Evolutionary conservation across 1,140 invertebrate species (phyloP), one percentile per base, ranked within the genome.

Genomic region (Proctacanthus coquilletti): DNA sequence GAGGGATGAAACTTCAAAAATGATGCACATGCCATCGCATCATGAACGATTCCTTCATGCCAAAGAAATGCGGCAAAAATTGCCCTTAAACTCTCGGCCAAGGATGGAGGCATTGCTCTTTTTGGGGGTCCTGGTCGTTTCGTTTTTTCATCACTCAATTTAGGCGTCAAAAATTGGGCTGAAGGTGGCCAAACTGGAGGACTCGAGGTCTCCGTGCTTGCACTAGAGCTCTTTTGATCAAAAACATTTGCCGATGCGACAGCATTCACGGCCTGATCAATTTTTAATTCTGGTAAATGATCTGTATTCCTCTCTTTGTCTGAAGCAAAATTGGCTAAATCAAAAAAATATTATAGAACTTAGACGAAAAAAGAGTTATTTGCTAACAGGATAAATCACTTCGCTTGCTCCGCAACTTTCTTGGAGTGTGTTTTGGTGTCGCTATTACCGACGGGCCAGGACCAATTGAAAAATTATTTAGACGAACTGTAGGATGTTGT

Each of bases 21-120:
- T 4, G 91, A 88, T 1, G 92, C 88, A 54, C 88, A 93, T 0
- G 92, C 89, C 80, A 97, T 96, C 4, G 91, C 91, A 60, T 98
- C 93, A 56, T 95, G 88, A 0, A 95, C 87, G 29, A 97, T 82
- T 2, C 72, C 91, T 68, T 96, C 91, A 60, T 98, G 93, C 92
- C 92, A 97, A 2, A 97, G 61, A 50, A 96, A 81, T 1, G 93
- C 89, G 1, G 92, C 91, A 63, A 97, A 98, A 0, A 95, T 83
- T 0, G 89, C 84, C 5, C 94, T 68, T 4, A 94, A 62, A 50
- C 86, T 85, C 59, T 98, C 91, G 0, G 89, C 91, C 13, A 93
- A 78, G 0, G 87, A 88, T 1, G 92, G 89, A 44, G 88, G 85
- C 51, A 95, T 74, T 0, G 87, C 89, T 47, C 84, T 72, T 55